Evolutionary conservation across 2,113 vertebrate genomes (phyloP), one percentile per base, ranked within the genome.

Genomic region (Thermophis baileyi): DNA sequence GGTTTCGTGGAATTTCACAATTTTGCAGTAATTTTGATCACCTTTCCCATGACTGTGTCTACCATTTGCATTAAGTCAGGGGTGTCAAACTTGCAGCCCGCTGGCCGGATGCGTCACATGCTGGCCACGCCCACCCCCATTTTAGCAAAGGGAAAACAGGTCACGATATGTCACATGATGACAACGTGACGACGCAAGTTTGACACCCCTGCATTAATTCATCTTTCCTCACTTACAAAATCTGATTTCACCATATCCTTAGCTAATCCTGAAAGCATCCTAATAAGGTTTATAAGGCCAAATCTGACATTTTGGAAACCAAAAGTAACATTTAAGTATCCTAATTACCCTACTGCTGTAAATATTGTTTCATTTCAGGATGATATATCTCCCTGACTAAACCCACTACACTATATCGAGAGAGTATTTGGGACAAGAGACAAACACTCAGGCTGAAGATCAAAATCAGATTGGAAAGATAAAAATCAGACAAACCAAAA

Each of bases 1-100:
- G 90, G 85, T 88, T 94, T 91, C 91, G 94, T 93, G 95, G 95
- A 40, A 93, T 81, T 86, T 91, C 95, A 95, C 91, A 16, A 27
- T 92, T n/a, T 1, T 57, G 74, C 35, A 44, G 35, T 40, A 44
- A 81, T 22, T 81, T 22, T 81, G 35, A 40, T 44, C 74, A 44
- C 2, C 3, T 44, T 22, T 44, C 7, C 35, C 16, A 20, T 40
- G 16, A 35, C 18, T 9, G 7, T 40, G 69, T 81, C n/a, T 44
- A 44, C 74, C 7, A 1, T 81, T 81, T 44, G 35, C 18, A 22
- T 81, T 81, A 81, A 81, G 6, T 57, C 40, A 18, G 51, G 51
- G 51, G 51, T 53, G 16, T 18, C 51, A 53, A 53, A 53, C 3
- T 16, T 53, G 51, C 16, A 3, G 51, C 51, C 51, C 0, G 3